Conservation (phyloP, 2,797 vertebrate species). For the Phrynocephalus vlangalii region DNA sequence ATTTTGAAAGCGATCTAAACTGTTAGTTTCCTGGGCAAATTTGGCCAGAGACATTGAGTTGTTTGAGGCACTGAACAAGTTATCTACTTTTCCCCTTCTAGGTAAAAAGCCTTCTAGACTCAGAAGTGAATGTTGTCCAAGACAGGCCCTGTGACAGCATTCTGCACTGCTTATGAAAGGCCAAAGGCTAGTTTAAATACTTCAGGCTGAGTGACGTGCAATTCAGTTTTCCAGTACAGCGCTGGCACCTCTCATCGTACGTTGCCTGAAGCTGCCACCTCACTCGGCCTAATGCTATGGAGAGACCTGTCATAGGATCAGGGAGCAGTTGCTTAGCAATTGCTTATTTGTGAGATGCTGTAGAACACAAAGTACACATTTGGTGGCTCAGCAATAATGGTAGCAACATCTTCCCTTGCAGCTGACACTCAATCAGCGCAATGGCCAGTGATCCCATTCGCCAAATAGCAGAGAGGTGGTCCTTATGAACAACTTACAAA, state of each 20-base stretch:
- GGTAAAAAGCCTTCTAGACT: background rate
- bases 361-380: background rate
- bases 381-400: background rate
- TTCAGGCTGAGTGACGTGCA: background rate
- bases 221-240: background rate
- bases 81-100: background rate
- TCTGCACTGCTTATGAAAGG: background rate
- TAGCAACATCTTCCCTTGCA: background rate
- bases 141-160: background rate
- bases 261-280: background rate
- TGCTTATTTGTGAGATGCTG: background rate
- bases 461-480: background rate
- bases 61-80: background rate
- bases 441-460: conserved; percentile 2
- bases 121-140: background rate
- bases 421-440: background rate
- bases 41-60: background rate
- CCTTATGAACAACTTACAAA: conserved; percentile 6
- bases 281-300: background rate
- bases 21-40: background rate
- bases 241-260: background rate
- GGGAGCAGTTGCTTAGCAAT: background rate
- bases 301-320: background rate
- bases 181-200: background rate
- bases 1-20: background rate